phyloP scores from a whole-genome alignment of 2,888 invertebrate species.

The Hypselothyrea guttata region DNA sequence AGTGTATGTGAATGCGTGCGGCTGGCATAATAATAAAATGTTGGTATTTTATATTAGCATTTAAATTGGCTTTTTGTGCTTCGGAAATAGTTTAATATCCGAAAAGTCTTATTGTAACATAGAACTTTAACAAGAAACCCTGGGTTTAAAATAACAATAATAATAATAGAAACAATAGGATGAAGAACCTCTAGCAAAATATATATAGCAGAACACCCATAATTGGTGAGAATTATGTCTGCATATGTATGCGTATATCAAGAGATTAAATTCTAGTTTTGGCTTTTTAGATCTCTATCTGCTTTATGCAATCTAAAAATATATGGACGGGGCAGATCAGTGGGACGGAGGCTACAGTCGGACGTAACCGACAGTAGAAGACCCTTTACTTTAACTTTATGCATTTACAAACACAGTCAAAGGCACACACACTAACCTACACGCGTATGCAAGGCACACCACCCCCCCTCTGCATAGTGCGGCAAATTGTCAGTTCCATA shows the following conservation, averaged over 20 bases:
- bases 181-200: conserved; percentile 52
- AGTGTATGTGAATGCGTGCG: conserved; percentile 56
- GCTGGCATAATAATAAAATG: conserved; percentile 78
- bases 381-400: no score
- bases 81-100: conserved; percentile 79
- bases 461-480: no score
- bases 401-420: no score
- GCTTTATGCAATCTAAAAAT: conserved; percentile 50
- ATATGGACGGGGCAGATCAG: no score
- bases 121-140: conserved; percentile 46
- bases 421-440: no score
- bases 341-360: no score
- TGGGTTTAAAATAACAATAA: conserved; percentile 4
- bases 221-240: conserved; percentile 38
- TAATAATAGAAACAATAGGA: conserved; percentile 26
- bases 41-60: conserved; percentile 78
- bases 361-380: no score
- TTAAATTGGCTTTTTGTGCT: conserved; percentile 79
- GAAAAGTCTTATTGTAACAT: conserved; percentile 48
- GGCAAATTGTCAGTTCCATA: no score
- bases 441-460: no score
- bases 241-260: conserved; percentile 48
- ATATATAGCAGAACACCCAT: conserved; percentile 25
- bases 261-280: not conserved
- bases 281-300: no score